Evolutionary conservation across 2,888 invertebrate species (phyloP), one percentile per base, ranked within the genome.

Genomic region (Subacronicta megacephala): DNA sequence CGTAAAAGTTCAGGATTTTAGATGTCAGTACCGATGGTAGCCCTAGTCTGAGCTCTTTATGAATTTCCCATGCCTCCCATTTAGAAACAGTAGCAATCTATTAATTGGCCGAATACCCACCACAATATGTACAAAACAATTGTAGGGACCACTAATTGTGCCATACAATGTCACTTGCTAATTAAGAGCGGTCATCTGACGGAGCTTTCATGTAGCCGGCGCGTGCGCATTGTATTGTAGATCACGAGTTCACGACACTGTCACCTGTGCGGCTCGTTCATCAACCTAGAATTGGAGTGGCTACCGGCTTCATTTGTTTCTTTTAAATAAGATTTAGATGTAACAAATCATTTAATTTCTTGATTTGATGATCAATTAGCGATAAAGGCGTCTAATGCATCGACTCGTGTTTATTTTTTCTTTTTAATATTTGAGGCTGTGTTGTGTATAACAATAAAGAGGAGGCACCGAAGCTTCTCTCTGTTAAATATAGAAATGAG

Each of bases 111-210:
- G 38, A 54, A 67, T 70, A 64, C 72, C 60, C 67, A 70, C 70
- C 47, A 56, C 46, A 40, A 37, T 59, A 65, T 55, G 54, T 56
- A 40, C 42, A 12, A 7, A 36, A 50, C 60, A 63, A 61, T 62
- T 62, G 62, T 50, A 23, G 29, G 47, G 31, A 54, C 53, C 66
- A 53, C 71, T 75, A 77, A 83, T 83, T 82, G 78, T 81, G 72
- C 80, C 62, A 84, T 84, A 85, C 74, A 87, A 87, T 81, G 81
- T 78, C 82, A 62, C 51, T 67, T 42, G 74, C 74, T 86, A 85
- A 85, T 87, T 83, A 87, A 80, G 69, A 58, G 71, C 54, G 52
- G 60, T 53, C 70, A 62, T 52, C 53, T 76, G 77, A 74, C 56
- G 72, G 64, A 61, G 65, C 80, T 81, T 82, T 81, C 74, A 79